Base-by-base conservation (phyloP, 2,113 vertebrate genomes). In the Oceanodroma tethys region DNA sequence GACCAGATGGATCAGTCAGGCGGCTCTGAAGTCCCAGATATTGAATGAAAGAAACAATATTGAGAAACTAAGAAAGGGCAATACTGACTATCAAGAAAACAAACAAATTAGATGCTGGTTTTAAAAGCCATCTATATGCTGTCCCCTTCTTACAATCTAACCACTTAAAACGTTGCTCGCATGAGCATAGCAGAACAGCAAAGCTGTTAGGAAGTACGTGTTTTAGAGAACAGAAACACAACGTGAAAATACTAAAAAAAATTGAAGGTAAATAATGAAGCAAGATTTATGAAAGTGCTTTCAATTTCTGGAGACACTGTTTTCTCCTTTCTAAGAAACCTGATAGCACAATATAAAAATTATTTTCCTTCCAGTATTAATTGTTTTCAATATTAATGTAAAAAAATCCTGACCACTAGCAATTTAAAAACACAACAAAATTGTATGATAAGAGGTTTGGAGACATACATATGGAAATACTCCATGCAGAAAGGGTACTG, bases 351-450 rank as follows among this genome's bases (percentile, higher is more conserved):
- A 45, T 25, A 80, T 40, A 55, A 73, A 88, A 94, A 80, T 53
- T 62, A 66, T 43, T 83, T 67, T 25, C 71, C 60, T 71, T 63
- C 29, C 38, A 80, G 16, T 50, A 45, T 34, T 68, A 66, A 72
- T 52, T 71, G 67, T 40, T 88, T 94, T 73, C 11, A 52, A 38
- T 30, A 68, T 48, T 70, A 76, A 70, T 1, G 0, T 55, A 34
- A 86, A 91, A 91, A 86, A 89, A 78, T 25, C 27, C 47, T 16
- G n/a, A 72, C 81, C 52, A 60, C 38, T 65, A 56, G 38, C 43
- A 58, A 91, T 92, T 88, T 76, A 65, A 90, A 96, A 95, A 58
- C 12, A 23, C 22, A 59, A 65, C 72, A 94, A 93, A 95, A 94
- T 58, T 26, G 15, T 13, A 10, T 2, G 42, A 34, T 56, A 38